Evolutionary conservation across 2,113 vertebrate genomes (phyloP), one percentile per base, ranked within the genome.

Genomic region (Neolamprologus cancellatus): DNA sequence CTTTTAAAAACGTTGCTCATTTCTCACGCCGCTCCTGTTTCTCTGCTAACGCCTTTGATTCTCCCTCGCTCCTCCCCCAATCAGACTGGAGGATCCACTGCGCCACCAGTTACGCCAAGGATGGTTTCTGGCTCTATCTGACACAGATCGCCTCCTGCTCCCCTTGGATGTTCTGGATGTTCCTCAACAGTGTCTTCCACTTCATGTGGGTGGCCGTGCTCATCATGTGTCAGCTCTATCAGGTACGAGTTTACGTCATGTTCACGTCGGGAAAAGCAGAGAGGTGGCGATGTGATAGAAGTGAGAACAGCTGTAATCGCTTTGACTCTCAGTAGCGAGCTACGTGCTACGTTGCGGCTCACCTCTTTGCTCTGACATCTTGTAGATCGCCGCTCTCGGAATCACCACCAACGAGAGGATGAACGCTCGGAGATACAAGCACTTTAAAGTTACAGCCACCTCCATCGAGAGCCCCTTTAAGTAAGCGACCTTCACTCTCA

Each of bases 161-260:
- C 3, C 98, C 99, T 0, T 99, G 99, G 99, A 99, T 99, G 97
- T 99, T 99, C 91, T 99, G 99, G 99, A 99, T 99, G 99, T 99
- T 99, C 93, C 94, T 99, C 57, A 99, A 99, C 95, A 99, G 99
- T 89, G 82, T 99, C 82, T 99, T 99, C 95, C 99, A 99, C 95
- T 98, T 99, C 92, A 97, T 99, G 98, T 99, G 99, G 99, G 99
- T 99, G 86, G 98, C 98, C 7, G 98, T 99, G 66, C 96, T 99
- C 90, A 98, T 99, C 94, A 98, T 99, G 98, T 99, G 98, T 97
- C 99, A 99, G 94, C 97, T 99, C 95, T 99, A 99, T 94, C 99
- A 99, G 98, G 99, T 99, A 93, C 78, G 95, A 1, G 2, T 74
- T 54, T 7, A 7, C 18, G 3, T n/a, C 0, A 36, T 0, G 32